Evolutionary conservation across 2,797 vertebrate genomes (phyloP), one percentile per base, ranked within the genome.

Genomic region (Danio albolineatus): DNA sequence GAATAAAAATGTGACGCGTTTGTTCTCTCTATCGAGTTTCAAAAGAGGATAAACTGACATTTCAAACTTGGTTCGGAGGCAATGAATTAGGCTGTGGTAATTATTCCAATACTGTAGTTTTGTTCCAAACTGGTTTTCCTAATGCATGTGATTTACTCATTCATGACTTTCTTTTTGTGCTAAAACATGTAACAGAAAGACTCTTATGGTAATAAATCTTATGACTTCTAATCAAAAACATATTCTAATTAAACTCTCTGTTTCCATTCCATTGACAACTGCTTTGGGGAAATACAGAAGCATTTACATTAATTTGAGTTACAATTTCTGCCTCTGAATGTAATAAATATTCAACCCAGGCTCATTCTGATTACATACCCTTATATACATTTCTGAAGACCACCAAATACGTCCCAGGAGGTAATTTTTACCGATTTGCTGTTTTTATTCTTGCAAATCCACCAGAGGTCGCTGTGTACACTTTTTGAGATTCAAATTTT

Each of bases 321-420:
- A 48, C 38, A 77, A 71, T 65, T 74, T 82, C 82, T 78, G 73
- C 73, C 70, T 74, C 51, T 51, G 51, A 80, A 17, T 4, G 2
- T 14, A 76, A 85, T 1, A 28, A 28, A 28, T 28, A 28, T 28
- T n/a, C n/a, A n/a, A n/a, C n/a, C n/a, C n/a, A n/a, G n/a, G n/a
- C n/a, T n/a, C n/a, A n/a, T n/a, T n/a, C n/a, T n/a, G n/a, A n/a
- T n/a, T n/a, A n/a, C n/a, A n/a, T n/a, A n/a, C n/a, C n/a, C n/a
- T n/a, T n/a, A n/a, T n/a, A n/a, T n/a, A n/a, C n/a, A n/a, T n/a
- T n/a, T n/a, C n/a, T n/a, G n/a, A n/a, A n/a, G n/a, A n/a, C n/a
- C n/a, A n/a, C n/a, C n/a, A n/a, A n/a, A n/a, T n/a, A n/a, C n/a
- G n/a, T n/a, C n/a, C n/a, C n/a, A n/a, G n/a, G n/a, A n/a, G n/a